Evolutionary conservation across 2,888 invertebrate genomes (phyloP).

Genomic region (Idaea biselata): DNA sequence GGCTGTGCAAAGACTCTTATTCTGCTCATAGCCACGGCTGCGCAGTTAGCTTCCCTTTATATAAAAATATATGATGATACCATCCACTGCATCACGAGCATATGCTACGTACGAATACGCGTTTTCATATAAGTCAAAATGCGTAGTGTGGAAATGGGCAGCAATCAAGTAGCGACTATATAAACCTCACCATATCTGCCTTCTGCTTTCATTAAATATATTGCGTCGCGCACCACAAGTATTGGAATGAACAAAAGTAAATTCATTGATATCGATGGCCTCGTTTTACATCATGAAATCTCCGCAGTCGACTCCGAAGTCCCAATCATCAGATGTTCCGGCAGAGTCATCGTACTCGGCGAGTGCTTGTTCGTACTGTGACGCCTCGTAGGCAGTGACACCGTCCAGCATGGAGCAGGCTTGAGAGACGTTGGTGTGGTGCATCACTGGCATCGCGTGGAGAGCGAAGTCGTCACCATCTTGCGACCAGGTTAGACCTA

Average conservation of each 20-base stretch:
- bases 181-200: not conserved
- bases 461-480: conserved; percentile 84
- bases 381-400: conserved; percentile 82
- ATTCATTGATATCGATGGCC: conserved; percentile 3
- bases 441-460: conserved; percentile 83
- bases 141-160: not conserved
- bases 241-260: conserved; percentile 4
- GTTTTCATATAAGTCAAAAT: no score
- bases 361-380: conserved; percentile 80
- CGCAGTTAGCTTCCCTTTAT: no score
- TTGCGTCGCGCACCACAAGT: not conserved
- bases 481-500: conserved; percentile 84
- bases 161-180: not conserved
- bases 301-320: conserved; percentile 86
- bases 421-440: conserved; percentile 82
- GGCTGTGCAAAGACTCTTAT: no score
- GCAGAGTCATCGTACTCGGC: conserved; percentile 80
- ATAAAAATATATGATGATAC: no score
- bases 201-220: not conserved
- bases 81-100: no score
- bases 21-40: no score
- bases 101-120: no score
- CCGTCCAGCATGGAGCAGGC: conserved; percentile 79
- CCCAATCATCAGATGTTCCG: conserved; percentile 82
- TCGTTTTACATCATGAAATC: conserved; percentile 84